Conservation (phyloP, 2,113 vertebrate genomes). For the Gorsachius goisagi region DNA sequence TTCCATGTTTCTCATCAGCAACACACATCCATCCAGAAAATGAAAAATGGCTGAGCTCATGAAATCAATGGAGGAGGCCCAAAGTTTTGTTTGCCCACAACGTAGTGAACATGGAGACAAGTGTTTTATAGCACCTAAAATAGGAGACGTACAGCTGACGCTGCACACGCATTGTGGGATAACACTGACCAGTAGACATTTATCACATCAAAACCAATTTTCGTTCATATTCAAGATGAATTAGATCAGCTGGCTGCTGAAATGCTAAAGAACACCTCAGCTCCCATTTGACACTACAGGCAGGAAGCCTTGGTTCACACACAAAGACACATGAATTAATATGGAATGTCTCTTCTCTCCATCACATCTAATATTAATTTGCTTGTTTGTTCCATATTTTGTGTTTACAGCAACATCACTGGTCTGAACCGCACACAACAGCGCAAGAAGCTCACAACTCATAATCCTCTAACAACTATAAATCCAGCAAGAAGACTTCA, state of each 20-base stretch:
- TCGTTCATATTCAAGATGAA: neutral
- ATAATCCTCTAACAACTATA: neutral
- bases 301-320: neutral
- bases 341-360: neutral
- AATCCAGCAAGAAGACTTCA: neutral
- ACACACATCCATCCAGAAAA: neutral
- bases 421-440: neutral
- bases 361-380: neutral
- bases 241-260: neutral
- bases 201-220: neutral
- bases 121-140: neutral
- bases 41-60: neutral
- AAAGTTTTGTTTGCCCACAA: neutral
- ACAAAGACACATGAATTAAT: rapidly evolving
- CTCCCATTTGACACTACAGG: rapidly evolving
- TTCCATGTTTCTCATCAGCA: neutral
- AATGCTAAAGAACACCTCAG: neutral
- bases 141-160: neutral
- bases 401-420: neutral
- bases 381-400: neutral
- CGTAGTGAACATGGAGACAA: neutral
- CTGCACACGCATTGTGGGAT: rapidly evolving
- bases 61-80: neutral
- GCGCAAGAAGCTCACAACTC: neutral
- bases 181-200: neutral